These are phyloP conservation scores for Myotis vivesi DNA, from an alignment of 2,797 vertebrate genomes.

Conservation along the genomic window DNA sequence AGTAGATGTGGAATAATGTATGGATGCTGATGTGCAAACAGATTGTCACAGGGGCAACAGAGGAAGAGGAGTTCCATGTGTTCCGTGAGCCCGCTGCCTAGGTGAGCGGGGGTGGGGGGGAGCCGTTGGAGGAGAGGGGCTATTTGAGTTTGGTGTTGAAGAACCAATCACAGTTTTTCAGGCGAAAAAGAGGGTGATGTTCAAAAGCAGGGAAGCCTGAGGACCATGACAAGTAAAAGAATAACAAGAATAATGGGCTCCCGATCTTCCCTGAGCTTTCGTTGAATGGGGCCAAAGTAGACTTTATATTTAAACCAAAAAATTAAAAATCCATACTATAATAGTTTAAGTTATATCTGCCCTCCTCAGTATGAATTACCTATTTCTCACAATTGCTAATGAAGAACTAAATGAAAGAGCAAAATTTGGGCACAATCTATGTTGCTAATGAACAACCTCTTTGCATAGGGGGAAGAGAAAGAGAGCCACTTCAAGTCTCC, in stretches of 20 bases:
- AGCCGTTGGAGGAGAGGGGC: neutral
- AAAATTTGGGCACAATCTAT: neutral
- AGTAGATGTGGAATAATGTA: neutral
- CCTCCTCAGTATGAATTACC: neutral
- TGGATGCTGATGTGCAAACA: neutral
- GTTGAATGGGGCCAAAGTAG: neutral
- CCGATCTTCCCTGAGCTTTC: neutral
- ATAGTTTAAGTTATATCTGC: neutral
- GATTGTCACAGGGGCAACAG: neutral
- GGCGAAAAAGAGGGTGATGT: neutral
- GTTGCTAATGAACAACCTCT: neutral
- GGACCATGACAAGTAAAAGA: neutral
- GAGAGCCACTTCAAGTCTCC: neutral
- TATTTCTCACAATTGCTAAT: neutral
- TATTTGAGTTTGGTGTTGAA: neutral
- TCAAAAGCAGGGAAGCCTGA: neutral
- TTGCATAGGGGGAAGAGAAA: neutral
- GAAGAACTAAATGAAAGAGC: neutral
- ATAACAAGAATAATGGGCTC: neutral
- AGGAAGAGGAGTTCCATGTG: neutral
- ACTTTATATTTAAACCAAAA: slow-evolving; percentile 7
- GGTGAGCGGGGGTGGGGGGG: neutral
- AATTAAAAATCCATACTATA: neutral
- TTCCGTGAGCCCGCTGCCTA: neutral
- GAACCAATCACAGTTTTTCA: neutral